A percentile compares a stretch with the other conserved stretches of the same genome.
phyloP scores from a whole-genome alignment of 2,888 invertebrate species.

The Linyphia triangularis region DNA sequence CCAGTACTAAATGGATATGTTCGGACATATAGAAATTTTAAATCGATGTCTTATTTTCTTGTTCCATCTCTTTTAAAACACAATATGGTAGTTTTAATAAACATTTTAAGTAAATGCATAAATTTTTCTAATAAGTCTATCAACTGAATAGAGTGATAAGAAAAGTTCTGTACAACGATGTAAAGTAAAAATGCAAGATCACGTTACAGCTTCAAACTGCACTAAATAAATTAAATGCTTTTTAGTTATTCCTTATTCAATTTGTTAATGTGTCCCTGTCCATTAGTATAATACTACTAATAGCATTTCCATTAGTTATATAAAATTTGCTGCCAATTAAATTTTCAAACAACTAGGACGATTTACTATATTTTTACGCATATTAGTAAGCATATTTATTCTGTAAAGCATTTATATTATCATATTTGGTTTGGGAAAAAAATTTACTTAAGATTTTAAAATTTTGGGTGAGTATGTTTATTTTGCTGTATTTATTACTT shows the following conservation, averaged over 20 bases:
- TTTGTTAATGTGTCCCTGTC: too few relatives aligned
- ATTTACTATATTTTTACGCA: background rate
- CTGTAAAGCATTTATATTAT: too few relatives aligned
- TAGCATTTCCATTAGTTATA: background rate
- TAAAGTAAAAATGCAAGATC: background rate
- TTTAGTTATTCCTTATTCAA: background rate
- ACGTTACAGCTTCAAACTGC: background rate
- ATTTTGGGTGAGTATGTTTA: too few relatives aligned
- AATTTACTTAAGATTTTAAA: too few relatives aligned
- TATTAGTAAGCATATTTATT: background rate
- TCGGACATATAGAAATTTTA: too few relatives aligned
- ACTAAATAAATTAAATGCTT: background rate
- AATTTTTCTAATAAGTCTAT: background rate
- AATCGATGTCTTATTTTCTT: background rate
- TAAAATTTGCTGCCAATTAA: background rate
- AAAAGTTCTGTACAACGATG: background rate
- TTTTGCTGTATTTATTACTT: too few relatives aligned
- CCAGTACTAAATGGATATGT: constrained; percentile 6
- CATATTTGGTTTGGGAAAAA: too few relatives aligned
- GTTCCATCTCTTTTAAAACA: background rate
- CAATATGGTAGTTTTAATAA: background rate
- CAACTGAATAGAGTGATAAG: background rate
- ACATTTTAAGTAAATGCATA: background rate
- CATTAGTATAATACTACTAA: too few relatives aligned
- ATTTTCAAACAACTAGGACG: background rate